Percentiles rank a stretch among this genome's conserved stretches.
Evolutionary conservation across 2,888 invertebrate genomes (phyloP).

Genomic region (Disparrhopalites patrizii): DNA sequence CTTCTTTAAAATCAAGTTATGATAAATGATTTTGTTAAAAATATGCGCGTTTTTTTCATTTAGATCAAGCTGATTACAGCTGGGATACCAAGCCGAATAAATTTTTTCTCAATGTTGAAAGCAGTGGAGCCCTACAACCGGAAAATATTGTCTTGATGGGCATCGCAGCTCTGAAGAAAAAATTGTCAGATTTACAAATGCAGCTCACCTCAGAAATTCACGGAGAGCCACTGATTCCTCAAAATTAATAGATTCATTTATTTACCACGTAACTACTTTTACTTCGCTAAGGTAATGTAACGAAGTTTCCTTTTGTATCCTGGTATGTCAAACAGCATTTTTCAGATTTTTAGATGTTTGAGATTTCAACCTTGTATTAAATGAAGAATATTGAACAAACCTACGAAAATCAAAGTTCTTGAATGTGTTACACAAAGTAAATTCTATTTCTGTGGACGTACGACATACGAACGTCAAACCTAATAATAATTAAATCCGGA

Average conservation of each 20-base stretch:
- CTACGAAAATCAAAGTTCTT: too few relatives aligned
- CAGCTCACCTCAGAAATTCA: constrained; percentile 57
- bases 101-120: constrained; percentile 95
- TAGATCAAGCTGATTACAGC: constrained; percentile 86
- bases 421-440: too few relatives aligned
- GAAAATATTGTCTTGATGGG: constrained; percentile 97
- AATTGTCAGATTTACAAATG: constrained; percentile 90
- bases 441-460: too few relatives aligned
- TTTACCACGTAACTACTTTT: too few relatives aligned
- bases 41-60: constrained; percentile 6
- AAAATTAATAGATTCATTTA: constrained; percentile 1
- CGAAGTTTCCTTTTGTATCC: too few relatives aligned
- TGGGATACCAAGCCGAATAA: constrained; percentile 95
- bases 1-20: background rate
- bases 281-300: too few relatives aligned
- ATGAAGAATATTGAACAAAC: too few relatives aligned
- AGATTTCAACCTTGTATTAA: too few relatives aligned
- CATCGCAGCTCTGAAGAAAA: constrained; percentile 86
- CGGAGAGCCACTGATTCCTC: constrained; percentile 10
- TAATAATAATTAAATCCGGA: too few relatives aligned
- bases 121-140: constrained; percentile 87
- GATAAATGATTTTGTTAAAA: background rate
- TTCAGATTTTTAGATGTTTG: too few relatives aligned
- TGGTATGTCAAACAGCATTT: too few relatives aligned
- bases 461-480: too few relatives aligned